These are phyloP conservation scores for Octomys mimax DNA, from an alignment of 2,797 vertebrate species.

Conservation along the genomic window DNA sequence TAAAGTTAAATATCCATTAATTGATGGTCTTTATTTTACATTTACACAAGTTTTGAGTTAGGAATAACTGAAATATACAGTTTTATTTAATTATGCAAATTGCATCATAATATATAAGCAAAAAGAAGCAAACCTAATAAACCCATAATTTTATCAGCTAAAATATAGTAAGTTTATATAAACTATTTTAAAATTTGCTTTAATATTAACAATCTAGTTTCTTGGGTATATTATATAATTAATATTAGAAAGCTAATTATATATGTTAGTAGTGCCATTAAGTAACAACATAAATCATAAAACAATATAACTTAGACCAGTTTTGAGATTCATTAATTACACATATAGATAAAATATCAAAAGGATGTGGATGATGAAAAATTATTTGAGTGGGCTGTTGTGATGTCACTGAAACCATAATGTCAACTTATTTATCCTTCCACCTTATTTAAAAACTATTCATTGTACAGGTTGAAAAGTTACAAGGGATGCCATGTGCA, in stretches of 20 bases:
- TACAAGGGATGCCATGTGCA: accelerated
- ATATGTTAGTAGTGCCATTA: accelerated
- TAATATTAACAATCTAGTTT: neutral
- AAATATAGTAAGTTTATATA: neutral
- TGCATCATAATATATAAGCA: neutral
- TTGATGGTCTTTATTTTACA: neutral
- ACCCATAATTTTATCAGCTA: neutral
- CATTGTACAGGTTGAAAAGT: neutral
- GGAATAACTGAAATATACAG: neutral
- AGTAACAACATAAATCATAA: neutral
- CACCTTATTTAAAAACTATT: neutral
- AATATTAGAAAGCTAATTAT: neutral
- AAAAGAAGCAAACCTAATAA: neutral
- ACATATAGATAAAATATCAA: neutral
- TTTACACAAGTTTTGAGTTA: neutral
- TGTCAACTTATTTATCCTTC: neutral
- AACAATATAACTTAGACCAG: neutral
- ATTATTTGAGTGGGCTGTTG: neutral
- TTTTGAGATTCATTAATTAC: neutral
- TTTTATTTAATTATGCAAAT: neutral
- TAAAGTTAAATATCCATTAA: neutral
- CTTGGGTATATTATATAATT: neutral
- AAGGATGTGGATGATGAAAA: neutral
- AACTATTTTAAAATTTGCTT: neutral
- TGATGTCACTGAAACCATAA: neutral